phyloP scores from a whole-genome alignment of 2,888 invertebrate species.

The Pseudococcus viburni region DNA sequence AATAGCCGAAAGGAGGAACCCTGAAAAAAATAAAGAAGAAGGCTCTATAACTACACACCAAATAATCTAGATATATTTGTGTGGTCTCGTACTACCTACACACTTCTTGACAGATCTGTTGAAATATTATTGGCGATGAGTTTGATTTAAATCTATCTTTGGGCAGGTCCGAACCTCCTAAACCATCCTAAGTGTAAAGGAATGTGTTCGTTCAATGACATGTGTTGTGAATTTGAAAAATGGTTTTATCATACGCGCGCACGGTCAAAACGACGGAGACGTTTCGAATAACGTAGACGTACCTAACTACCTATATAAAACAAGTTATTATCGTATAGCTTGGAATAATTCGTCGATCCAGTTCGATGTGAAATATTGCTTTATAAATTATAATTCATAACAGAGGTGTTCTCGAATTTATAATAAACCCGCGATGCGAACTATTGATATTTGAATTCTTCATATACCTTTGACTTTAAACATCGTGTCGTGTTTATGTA shows the following conservation, averaged over 20 bases:
- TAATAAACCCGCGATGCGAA: not conserved
- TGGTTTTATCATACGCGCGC: slow-evolving; percentile 12
- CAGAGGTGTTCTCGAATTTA: slow-evolving; percentile 26
- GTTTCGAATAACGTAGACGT: not conserved
- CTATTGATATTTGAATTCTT: slow-evolving; percentile 1
- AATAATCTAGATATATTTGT: slow-evolving; percentile 51
- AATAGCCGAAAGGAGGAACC: slow-evolving; percentile 20
- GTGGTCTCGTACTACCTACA: slow-evolving; percentile 40
- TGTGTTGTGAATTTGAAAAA: slow-evolving; percentile 52
- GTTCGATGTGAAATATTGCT: slow-evolving; percentile 15
- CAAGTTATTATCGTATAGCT: slow-evolving; percentile 32
- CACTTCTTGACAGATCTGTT: slow-evolving; percentile 53
- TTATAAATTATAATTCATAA: slow-evolving; percentile 8
- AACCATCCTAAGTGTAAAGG: slow-evolving; percentile 3
- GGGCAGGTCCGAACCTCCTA: slow-evolving; percentile 19
- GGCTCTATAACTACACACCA: not conserved
- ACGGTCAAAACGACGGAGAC: not conserved
- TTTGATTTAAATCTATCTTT: slow-evolving; percentile 49
- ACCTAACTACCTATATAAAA: not conserved
- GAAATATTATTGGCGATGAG: slow-evolving; percentile 52
- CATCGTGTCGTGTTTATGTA: not conserved
- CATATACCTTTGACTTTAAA: not conserved
- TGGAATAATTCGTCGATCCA: slow-evolving; percentile 19
- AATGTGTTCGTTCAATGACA: slow-evolving; percentile 42
- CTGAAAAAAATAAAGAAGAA: not conserved